Percentiles rank a stretch among this genome's conserved stretches.
phyloP scores from a whole-genome alignment of 2,113 vertebrate species.

The Climacteris rufus region DNA sequence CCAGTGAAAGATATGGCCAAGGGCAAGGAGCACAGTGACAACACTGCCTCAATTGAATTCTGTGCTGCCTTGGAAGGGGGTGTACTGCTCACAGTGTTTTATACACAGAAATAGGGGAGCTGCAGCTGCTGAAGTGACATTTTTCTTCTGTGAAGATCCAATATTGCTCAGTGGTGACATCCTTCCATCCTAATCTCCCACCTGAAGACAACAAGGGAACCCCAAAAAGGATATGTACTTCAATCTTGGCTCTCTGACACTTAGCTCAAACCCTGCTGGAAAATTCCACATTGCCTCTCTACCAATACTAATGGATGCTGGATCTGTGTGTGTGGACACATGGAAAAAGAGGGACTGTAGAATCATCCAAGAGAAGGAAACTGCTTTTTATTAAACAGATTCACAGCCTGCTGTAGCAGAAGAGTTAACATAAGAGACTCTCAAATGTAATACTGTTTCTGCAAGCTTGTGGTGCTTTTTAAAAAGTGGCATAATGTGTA shows the following conservation, averaged over 20 bases:
- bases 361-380: neutral
- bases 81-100: neutral
- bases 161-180: neutral
- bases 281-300: neutral
- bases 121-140: neutral
- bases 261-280: neutral
- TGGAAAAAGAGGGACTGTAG: neutral
- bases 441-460: neutral
- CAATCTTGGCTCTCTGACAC: neutral
- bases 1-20: constrained; percentile 41
- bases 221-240: neutral
- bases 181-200: neutral
- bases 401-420: neutral
- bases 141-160: neutral
- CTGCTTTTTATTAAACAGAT: neutral
- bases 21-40: constrained; percentile 47
- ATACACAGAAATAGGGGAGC: neutral
- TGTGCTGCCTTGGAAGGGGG: neutral
- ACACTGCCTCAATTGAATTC: constrained; percentile 7
- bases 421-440: neutral
- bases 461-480: neutral
- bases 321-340: neutral
- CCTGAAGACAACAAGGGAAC: neutral
- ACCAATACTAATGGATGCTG: neutral
- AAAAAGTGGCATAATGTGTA: neutral